Evolutionary conservation across 2,888 invertebrate genomes (phyloP).

Genomic region (Parapristionchus giblindavisi): DNA sequence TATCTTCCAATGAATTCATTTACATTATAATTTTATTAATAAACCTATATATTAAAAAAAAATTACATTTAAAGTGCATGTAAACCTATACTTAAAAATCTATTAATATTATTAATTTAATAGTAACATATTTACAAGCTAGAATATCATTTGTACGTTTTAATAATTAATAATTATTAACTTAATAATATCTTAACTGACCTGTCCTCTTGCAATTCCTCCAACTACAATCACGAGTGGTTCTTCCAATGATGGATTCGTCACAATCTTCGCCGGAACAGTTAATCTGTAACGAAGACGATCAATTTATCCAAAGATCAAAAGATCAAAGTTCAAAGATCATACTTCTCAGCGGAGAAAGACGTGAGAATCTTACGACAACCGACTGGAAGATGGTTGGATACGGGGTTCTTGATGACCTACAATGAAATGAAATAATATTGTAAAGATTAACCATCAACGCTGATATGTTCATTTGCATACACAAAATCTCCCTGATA

Average conservation of each 20-base stretch:
- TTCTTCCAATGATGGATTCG: slow-evolving; percentile 49
- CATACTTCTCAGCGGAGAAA: slow-evolving; percentile 79
- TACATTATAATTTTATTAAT: no score
- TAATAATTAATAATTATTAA: not conserved
- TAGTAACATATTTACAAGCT: no score
- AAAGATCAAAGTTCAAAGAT: not conserved
- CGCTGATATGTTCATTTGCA: not conserved
- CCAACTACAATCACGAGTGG: slow-evolving; percentile 91
- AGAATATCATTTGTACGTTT: no score
- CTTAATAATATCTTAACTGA: slow-evolving; percentile 73
- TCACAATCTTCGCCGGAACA: slow-evolving; percentile 47
- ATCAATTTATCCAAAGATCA: not conserved
- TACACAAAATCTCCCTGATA: not conserved
- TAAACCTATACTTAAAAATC: no score
- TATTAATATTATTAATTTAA: no score
- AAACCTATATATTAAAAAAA: no score
- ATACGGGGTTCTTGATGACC: slow-evolving; percentile 90
- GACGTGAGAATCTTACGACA: slow-evolving; percentile 83
- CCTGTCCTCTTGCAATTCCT: slow-evolving; percentile 95
- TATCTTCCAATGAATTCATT: no score
- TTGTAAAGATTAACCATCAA: not conserved
- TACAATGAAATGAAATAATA: not conserved
- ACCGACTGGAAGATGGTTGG: slow-evolving; percentile 91
- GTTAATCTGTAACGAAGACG: not conserved
- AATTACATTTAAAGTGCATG: no score